Conservation (phyloP, 2,797 vertebrate genomes). For the Rhadinocentrus ornatus region DNA sequence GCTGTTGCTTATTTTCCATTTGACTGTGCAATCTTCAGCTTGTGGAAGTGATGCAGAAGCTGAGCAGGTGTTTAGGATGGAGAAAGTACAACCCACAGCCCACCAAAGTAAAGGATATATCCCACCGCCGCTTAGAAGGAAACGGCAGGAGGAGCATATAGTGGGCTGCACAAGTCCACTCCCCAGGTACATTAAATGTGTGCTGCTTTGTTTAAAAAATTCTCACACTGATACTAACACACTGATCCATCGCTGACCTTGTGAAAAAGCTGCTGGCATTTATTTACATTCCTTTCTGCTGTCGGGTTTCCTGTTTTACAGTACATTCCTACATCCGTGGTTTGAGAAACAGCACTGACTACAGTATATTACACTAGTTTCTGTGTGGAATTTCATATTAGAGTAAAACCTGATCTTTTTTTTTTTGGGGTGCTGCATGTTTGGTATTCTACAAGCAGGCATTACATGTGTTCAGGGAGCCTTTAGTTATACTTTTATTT, state of each 20-base stretch:
- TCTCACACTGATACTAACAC: conserved; percentile 28
- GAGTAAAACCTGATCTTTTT: neutral
- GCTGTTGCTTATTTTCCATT: neutral
- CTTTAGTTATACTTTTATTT: no score
- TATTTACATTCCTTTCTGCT: neutral
- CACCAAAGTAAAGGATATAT: conserved; percentile 76
- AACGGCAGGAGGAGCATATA: conserved; percentile 80
- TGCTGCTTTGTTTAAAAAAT: conserved; percentile 12
- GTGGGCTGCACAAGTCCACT: conserved; percentile 80
- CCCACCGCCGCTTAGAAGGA: conserved; percentile 83
- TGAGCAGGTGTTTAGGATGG: conserved; percentile 90
- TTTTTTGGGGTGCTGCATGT: neutral
- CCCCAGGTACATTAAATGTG: conserved; percentile 85
- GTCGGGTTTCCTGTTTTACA: neutral
- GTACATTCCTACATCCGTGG: neutral
- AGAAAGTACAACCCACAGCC: conserved; percentile 80
- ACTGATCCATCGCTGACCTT: conserved; percentile 16
- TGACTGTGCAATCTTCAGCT: conserved; percentile 75
- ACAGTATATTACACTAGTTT: neutral
- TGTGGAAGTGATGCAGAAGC: conserved; percentile 92
- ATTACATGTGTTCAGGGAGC: neutral
- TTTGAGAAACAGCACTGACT: neutral
- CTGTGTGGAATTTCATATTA: neutral
- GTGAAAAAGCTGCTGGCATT: neutral
- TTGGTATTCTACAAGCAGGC: neutral